Conservation (phyloP, 2,797 vertebrate species). For the Danio choprae region DNA sequence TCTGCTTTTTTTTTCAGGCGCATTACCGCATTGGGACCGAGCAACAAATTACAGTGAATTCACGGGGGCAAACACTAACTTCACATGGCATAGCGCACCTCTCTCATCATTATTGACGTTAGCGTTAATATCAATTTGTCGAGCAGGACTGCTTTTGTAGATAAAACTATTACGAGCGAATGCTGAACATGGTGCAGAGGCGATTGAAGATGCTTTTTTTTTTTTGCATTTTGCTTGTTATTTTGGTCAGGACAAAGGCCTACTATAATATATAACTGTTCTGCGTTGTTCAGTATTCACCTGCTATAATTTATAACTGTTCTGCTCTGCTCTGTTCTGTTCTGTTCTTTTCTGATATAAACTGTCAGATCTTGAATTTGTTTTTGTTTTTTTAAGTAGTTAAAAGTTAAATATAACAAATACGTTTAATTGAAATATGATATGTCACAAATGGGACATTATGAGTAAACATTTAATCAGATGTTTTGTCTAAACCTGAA, state of each 20-base stretch:
- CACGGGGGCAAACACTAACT: slow-evolving; percentile 62
- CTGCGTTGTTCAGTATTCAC: background rate
- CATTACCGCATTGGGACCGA: slow-evolving; percentile 50
- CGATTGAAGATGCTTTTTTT: slow-evolving; percentile 44
- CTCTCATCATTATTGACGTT: slow-evolving; percentile 60
- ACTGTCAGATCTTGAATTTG: background rate
- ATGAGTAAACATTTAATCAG: no score
- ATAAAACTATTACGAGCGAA: slow-evolving; percentile 25
- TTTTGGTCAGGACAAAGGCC: slow-evolving; percentile 42
- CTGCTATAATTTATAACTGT: no score
- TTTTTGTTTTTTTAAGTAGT: no score
- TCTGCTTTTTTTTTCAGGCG: slow-evolving; percentile 43
- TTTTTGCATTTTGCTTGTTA: background rate
- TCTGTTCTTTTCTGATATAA: no score
- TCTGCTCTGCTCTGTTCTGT: no score
- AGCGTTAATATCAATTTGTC: slow-evolving; percentile 59
- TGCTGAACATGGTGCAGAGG: background rate
- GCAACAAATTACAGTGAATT: slow-evolving; percentile 68
- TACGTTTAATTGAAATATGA: no score
- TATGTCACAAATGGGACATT: no score
- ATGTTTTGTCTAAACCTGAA: no score
- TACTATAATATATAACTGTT: slow-evolving; percentile 9
- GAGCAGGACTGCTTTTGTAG: slow-evolving; percentile 36
- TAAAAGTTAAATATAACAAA: no score
- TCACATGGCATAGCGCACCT: slow-evolving; percentile 24